Base-by-base conservation (phyloP, 1,140 invertebrate genomes). In the Frieseomelitta varia region DNA sequence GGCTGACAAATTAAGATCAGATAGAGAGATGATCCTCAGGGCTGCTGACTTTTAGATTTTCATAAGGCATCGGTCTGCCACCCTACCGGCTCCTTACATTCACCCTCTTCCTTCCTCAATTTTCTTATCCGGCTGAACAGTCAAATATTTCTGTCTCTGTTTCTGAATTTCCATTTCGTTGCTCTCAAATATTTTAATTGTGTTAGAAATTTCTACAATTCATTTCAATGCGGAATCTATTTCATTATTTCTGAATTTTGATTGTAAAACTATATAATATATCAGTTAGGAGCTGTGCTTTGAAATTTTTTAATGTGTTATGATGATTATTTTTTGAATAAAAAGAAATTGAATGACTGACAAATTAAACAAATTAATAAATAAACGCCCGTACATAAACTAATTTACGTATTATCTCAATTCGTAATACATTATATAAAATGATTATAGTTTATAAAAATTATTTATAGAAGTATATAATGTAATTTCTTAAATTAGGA, bases 11-110 rank as follows among this genome's bases (percentile, higher is more conserved):
- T 93, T 92, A 92, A 91, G 87, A 94, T 94, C 92, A 91, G 93
- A 94, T 94, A 94, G 85, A 93, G 75, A 84, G 93, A 93, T 94
- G 80, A 93, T 94, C 92, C 88, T 58, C 76, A 71, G n/a, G 86
- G 89, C 86, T 94, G 92, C 93, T 94, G 93, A 94, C 93, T 92
- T 91, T 90, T 87, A 92, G 86, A 92, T 93, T 94, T 93, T 93
- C 89, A 88, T 92, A 93, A 92, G 89, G 82, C 85, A 75, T 81
- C 77, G 63, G n/a, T 39, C 75, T 74, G 53, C 71, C 30, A 34
- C 80, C 83, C 65, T 34, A 63, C 68, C 75, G 73, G 19, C 61
- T 63, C 72, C 78, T 68, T 80, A 71, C 84, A 74, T 85, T 84
- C 75, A 79, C 76, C 68, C 83, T 74, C 73, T 68, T 69, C 15